Base-by-base conservation (phyloP, 2,113 vertebrate species). In the Cricetomys ansorgei region DNA sequence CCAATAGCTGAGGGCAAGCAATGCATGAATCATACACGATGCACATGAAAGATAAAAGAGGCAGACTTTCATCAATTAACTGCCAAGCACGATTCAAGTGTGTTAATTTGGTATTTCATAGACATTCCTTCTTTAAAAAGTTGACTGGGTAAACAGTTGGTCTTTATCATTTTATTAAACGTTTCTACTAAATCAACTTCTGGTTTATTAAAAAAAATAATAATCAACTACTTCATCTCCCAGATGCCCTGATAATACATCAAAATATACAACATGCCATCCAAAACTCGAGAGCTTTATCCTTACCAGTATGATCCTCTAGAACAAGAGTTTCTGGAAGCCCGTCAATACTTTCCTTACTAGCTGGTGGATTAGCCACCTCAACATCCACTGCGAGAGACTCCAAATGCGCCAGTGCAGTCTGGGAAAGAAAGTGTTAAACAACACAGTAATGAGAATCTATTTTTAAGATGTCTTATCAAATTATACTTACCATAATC, bases 291-390 rank as follows among this genome's bases (percentile, higher is more conserved):
- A 79, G 48, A 73, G n/a, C 4, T 93, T 65, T 95, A 95, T 40
- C 55, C 98, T 97, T 98, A 99, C 98, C 98, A 45, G 97, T 95
- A 29, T 97, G 96, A 65, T 98, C 98, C 84, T 98, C 98, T 55
- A 97, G 98, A 85, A 99, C 8, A 0, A 97, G 65, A 65, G 99
- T 98, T 77, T 99, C 98, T 50, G 99, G 99, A 75, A 99, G 97
- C 89, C 98, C 85, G 29, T 99, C 98, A 88, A 99, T 99, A 72
- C 98, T 98, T 92, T 99, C 99, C 92, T 98, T 98, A 1, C 98
- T 96, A 84, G 99, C 99, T 81, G 99, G 99, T 72, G 99, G 99
- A 79, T 98, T 97, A 76, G 98, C 98, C 70, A 98, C 98, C 50
- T 99, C 99, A 85, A 96, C 95, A 91, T 98, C 98, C 73, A 99